Conservation (phyloP, 2,888 invertebrate species). For the Oxytorus armatus region DNA sequence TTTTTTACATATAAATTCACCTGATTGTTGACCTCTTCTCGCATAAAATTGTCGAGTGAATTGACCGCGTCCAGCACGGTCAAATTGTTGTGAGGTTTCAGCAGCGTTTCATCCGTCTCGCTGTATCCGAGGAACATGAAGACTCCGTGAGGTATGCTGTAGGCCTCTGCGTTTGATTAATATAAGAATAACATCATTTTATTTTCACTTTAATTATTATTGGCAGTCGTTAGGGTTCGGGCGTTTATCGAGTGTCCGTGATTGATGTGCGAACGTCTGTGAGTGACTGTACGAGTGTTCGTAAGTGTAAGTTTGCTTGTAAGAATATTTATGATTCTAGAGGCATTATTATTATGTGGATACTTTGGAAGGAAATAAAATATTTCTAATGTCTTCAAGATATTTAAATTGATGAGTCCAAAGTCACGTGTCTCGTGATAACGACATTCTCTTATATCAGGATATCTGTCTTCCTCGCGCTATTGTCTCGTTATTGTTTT, state of each 20-base stretch:
- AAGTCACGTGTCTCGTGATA: neutral
- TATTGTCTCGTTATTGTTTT: slow-evolving; percentile 34
- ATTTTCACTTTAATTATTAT: no score
- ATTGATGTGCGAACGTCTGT: no score
- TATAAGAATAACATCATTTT: neutral
- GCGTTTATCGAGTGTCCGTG: no score
- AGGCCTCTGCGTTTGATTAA: slow-evolving; percentile 86
- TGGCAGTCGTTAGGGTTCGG: no score
- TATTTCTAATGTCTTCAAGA: neutral
- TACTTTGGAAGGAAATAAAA: no score
- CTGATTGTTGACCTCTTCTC: slow-evolving; percentile 90
- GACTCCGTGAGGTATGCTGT: slow-evolving; percentile 92
- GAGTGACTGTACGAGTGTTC: no score
- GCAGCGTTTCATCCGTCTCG: slow-evolving; percentile 93
- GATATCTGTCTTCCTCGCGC: neutral
- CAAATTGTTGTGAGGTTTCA: slow-evolving; percentile 93
- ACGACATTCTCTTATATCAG: neutral
- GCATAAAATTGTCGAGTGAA: slow-evolving; percentile 92
- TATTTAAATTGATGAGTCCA: neutral
- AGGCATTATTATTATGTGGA: no score
- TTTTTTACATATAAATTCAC: slow-evolving; percentile 82
- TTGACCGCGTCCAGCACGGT: slow-evolving; percentile 94
- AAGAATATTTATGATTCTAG: no score
- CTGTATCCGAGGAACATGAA: slow-evolving; percentile 96
- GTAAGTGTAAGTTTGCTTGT: no score